Base-by-base conservation (phyloP, 1,140 invertebrate species). In the Drosophila hydei region DNA sequence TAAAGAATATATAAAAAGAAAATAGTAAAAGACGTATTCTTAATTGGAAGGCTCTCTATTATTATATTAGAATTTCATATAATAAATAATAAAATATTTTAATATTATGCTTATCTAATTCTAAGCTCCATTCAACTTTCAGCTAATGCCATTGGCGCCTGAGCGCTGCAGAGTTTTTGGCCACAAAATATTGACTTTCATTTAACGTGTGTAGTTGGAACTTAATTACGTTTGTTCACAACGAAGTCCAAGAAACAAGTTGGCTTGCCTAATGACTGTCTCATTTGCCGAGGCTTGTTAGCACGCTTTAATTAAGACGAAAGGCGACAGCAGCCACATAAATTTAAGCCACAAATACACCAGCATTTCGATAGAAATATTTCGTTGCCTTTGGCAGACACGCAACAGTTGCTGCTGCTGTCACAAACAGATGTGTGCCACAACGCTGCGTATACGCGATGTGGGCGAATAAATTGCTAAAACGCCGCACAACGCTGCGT, bases 261-360 rank as follows among this genome's bases (percentile, higher is more conserved):
- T 42, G 56, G 18, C 55, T 61, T 55, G 40, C 33, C 56, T 68
- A 67, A 72, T 68, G 70, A 68, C 50, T 36, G 62, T 54, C 54
- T 58, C 61, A 58, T 70, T 70, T 69, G 65, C 42, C 8, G 40
- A 38, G 48, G 48, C 59, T 54, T 64, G 68, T 60, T 55, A 18
- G 14, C 38, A 40, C 52, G 54, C 36, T 43, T 51, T 67, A 67
- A 67, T 67, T 67, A 59, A 45, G 5, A 56, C 52, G 27, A 58
- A 36, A 48, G 63, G 68, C 68, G 25, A 64, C 51, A 58, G 52
- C 60, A 42, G 65, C 48, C 23, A 60, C n/a, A 58, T 59, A 45
- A 52, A 67, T 67, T 67, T 36, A 18, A 16, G 42, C 27, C 48
- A 47, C 45, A 23, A 47, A 33, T 30, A 33, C 21, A 47, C 45